Percentiles rank a stretch among this genome's conserved stretches.
Conservation (phyloP, 2,888 invertebrate genomes). For the Acanthopleura granulata region DNA sequence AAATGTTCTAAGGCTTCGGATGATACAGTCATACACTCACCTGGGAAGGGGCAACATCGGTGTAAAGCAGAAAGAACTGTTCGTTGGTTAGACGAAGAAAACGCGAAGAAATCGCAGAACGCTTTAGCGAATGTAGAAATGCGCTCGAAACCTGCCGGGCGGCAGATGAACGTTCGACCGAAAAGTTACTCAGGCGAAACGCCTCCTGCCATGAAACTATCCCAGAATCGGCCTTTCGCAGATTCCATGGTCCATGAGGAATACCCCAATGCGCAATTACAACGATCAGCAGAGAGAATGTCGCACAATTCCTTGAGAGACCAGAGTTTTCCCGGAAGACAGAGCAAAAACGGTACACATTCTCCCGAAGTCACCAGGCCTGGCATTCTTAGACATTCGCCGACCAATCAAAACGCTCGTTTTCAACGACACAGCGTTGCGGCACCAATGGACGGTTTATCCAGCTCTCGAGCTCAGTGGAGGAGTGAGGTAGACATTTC, state of each 20-base stretch:
- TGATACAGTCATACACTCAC: background rate
- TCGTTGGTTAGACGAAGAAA: slow-evolving; percentile 15
- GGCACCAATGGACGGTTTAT: background rate
- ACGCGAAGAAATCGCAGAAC: background rate
- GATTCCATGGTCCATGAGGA: background rate
- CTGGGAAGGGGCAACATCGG: background rate
- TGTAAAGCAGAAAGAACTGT: slow-evolving; percentile 8
- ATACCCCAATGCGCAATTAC: background rate
- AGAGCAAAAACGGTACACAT: background rate
- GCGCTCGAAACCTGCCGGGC: background rate
- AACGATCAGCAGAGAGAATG: background rate
- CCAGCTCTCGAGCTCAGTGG: background rate
- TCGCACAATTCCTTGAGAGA: background rate
- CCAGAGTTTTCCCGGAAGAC: background rate
- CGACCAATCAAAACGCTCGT: background rate
- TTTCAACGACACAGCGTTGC: slow-evolving; percentile 15
- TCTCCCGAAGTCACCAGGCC: background rate
- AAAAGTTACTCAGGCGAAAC: slow-evolving; percentile 3
- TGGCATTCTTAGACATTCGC: background rate
- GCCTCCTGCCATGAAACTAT: background rate
- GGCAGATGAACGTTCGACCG: background rate
- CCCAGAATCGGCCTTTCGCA: background rate
- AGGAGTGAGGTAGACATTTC: background rate
- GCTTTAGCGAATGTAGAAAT: background rate
- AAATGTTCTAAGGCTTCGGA: background rate